A percentile compares a stretch with the other conserved stretches of the same genome.
Evolutionary conservation across 2,113 vertebrate genomes (phyloP).

Genomic region (Ophiodon elongatus): DNA sequence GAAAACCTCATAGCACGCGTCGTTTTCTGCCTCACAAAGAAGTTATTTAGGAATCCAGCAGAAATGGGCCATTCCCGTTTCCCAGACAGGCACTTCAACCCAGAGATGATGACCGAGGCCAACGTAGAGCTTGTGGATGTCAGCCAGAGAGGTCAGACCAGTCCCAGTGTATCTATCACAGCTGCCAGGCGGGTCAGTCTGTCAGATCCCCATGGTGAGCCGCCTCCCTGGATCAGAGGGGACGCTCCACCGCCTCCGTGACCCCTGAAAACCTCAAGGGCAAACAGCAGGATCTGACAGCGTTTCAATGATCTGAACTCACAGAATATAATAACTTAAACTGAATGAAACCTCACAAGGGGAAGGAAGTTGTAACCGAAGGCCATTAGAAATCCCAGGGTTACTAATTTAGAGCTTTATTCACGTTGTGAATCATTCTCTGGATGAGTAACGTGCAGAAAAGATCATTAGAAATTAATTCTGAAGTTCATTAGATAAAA

Average conservation of each 20-base stretch:
- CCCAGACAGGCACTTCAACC: constrained; percentile 54
- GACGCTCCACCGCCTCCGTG: constrained; percentile 57
- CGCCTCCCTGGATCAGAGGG: constrained; percentile 65
- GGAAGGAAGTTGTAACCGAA: not conserved
- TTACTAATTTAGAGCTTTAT: not conserved
- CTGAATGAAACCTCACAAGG: constrained; percentile 22
- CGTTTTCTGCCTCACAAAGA: constrained; percentile 24
- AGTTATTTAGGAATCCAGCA: constrained; percentile 3
- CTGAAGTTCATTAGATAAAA: not conserved
- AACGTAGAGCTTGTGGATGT: constrained; percentile 58
- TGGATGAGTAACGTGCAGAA: not conserved
- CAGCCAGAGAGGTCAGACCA: constrained; percentile 68
- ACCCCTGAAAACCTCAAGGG: constrained; percentile 55
- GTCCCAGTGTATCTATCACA: constrained; percentile 78
- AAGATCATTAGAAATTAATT: not conserved
- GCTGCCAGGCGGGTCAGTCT: constrained; percentile 76
- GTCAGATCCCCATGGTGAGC: constrained; percentile 71
- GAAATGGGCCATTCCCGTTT: constrained; percentile 52
- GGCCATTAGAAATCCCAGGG: not conserved
- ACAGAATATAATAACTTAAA: constrained; percentile 36
- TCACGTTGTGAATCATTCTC: not conserved
- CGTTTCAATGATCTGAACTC: constrained; percentile 35
- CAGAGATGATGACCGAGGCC: constrained; percentile 52
- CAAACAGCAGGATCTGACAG: constrained; percentile 38
- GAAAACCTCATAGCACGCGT: constrained; percentile 13